A percentile compares a stretch with the other conserved stretches of the same genome.
phyloP scores from a whole-genome alignment of 2,888 invertebrate species.

The Drosophila basisetae region DNA sequence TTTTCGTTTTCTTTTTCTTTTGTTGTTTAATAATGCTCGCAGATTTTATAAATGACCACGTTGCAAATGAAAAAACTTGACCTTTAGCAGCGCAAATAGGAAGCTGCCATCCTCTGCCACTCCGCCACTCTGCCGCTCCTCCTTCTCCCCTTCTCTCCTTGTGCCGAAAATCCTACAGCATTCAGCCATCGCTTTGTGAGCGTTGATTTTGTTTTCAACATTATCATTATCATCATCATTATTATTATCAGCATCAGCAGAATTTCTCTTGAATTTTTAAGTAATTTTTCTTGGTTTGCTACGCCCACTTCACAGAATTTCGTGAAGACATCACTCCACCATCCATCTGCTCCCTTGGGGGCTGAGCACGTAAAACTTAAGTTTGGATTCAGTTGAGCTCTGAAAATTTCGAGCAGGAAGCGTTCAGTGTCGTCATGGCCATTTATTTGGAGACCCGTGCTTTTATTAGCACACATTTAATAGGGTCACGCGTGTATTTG shows the following conservation, averaged over 20 bases:
- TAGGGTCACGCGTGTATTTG: slow-evolving; percentile 80
- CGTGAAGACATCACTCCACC: background rate
- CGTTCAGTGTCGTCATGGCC: slow-evolving; percentile 60
- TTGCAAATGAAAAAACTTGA: slow-evolving; percentile 74
- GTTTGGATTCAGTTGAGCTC: slow-evolving; percentile 31
- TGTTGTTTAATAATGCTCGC: slow-evolving; percentile 74
- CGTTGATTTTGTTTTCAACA: slow-evolving; percentile 71
- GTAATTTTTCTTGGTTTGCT: slow-evolving; percentile 63
- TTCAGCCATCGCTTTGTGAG: slow-evolving; percentile 50
- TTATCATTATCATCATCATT: slow-evolving; percentile 28
- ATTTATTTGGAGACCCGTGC: slow-evolving; percentile 74
- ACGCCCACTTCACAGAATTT: slow-evolving; percentile 43
- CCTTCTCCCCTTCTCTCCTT: background rate
- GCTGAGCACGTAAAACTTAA: slow-evolving; percentile 19
- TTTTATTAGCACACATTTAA: slow-evolving; percentile 81
- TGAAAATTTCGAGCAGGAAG: slow-evolving; percentile 23
- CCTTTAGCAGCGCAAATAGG: slow-evolving; percentile 73
- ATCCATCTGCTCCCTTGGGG: background rate
- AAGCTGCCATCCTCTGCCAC: slow-evolving; percentile 12
- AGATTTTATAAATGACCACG: slow-evolving; percentile 82
- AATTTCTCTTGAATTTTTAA: slow-evolving; percentile 75
- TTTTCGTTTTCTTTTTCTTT: slow-evolving; percentile 45
- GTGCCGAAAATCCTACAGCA: slow-evolving; percentile 11
- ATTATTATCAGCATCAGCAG: slow-evolving; percentile 35
- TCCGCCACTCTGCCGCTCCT: background rate